Conservation (phyloP, 2,113 vertebrate genomes). For the Bothrops jararaca region DNA sequence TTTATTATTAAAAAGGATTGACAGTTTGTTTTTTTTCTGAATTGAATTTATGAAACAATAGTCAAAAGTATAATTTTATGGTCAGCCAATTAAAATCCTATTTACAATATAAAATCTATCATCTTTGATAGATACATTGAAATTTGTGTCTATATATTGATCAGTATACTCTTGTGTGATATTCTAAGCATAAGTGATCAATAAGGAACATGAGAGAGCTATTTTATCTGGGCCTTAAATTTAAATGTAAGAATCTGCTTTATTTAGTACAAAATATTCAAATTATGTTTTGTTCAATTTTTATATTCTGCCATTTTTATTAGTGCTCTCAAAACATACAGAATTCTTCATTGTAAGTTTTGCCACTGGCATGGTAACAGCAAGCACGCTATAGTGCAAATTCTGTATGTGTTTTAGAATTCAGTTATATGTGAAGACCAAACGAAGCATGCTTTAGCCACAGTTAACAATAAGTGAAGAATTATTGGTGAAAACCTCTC, state of each 20-base stretch:
- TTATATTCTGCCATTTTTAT: background rate
- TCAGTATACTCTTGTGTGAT: background rate
- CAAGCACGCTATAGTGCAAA: background rate
- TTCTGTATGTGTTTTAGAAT: background rate
- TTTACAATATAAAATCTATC: constrained; percentile 15
- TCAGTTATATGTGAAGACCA: background rate
- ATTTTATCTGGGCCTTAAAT: background rate
- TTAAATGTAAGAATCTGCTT: background rate
- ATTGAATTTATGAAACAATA: background rate
- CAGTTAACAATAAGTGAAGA: constrained; percentile 2
- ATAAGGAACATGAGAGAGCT: background rate
- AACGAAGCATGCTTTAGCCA: background rate
- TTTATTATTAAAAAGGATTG: background rate
- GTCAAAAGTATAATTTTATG: constrained; percentile 25
- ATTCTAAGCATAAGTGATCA: background rate
- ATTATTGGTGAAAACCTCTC: background rate
- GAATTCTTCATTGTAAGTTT: background rate
- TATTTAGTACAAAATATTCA: background rate
- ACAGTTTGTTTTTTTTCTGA: background rate
- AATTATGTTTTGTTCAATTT: background rate
- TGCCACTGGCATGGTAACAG: background rate
- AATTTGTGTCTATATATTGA: background rate
- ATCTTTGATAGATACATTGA: constrained; percentile 25
- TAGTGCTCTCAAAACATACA: background rate
- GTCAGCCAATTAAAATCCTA: constrained; percentile 22